These are phyloP conservation scores for Pogonocichla stellata DNA, from an alignment of 2,113 vertebrate genomes.

Conservation along the genomic window DNA sequence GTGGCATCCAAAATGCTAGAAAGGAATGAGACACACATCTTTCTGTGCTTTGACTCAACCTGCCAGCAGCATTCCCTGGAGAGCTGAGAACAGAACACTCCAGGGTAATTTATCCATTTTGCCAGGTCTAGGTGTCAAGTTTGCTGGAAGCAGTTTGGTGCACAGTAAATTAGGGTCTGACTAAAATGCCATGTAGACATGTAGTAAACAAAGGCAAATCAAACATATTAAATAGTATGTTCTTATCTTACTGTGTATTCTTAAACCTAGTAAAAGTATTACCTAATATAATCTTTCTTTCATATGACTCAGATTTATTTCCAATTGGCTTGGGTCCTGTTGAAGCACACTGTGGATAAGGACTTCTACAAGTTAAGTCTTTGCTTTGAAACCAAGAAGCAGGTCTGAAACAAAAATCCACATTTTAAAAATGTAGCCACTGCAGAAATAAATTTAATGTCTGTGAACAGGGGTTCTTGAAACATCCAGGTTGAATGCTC, in stretches of 20 bases:
- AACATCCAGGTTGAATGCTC: not conserved
- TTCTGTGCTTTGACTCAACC: not conserved
- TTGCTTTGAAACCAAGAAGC: not conserved
- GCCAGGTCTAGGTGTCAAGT: not conserved
- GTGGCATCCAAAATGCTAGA: not conserved
- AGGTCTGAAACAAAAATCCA: not conserved
- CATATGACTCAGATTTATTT: not conserved
- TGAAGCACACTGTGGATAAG: not conserved
- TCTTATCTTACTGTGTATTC: not conserved
- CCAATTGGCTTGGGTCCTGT: not conserved
- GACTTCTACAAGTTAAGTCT: not conserved
- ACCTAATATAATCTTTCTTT: not conserved
- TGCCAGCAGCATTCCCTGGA: not conserved
- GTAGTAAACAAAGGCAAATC: not conserved
- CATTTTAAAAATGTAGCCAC: not conserved
- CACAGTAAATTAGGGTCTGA: not conserved
- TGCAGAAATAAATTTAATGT: not conserved
- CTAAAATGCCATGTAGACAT: not conserved
- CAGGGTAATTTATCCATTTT: slow-evolving; percentile 26
- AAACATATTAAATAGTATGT: not conserved
- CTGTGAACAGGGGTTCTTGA: not conserved
- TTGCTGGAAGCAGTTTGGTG: not conserved
- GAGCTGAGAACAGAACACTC: not conserved
- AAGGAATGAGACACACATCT: not conserved
- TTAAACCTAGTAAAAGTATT: not conserved